Base-by-base conservation (phyloP, 2,797 vertebrate species). In the Zenarchopterus dispar region DNA sequence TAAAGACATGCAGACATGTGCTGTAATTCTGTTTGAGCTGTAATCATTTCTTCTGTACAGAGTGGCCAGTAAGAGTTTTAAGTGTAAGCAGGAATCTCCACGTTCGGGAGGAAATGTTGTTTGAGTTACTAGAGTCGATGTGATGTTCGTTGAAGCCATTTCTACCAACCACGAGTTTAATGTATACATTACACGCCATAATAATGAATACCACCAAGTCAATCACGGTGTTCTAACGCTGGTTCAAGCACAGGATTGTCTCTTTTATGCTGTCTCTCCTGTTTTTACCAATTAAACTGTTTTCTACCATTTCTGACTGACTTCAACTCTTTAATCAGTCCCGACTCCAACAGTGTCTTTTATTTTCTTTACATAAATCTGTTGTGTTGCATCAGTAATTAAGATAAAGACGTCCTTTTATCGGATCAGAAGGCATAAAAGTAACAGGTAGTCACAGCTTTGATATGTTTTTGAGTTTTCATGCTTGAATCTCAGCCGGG, bases 1-100 rank as follows among this genome's bases (percentile, higher is more conserved):
- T 65, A 84, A 82, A 73, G 64, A 66, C 64, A 73, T 82, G 64
- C 62, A 55, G 67, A 81, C 67, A 47, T 83, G 68, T 84, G 75
- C 62, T 85, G 82, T 86, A 80, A 84, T 75, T 79, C 74, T 73
- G 66, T 80, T 82, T 68, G 67, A 80, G 70, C 80, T 88, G 76
- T 85, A 73, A 74, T 82, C 52, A 78, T 86, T 87, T 80, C 22
- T 82, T 82, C 82, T 92, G 91, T 92, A 90, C 84, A 90, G 73
- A 75, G 73, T 54, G 78, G 74, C 78, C 78, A 89, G 84, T 89
- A 89, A 89, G 90, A 84, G 88, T 64, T 87, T 82, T 70, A 86
- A 86, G 81, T 84, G 64, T 78, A 69, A 84, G 73, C 76, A 78
- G 58, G 52, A 69, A 36, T 36, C 11, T 39, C 13, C 13, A 55